Evolutionary conservation across 2,888 invertebrate species (phyloP).

Genomic region (Ptilodon capucinus): DNA sequence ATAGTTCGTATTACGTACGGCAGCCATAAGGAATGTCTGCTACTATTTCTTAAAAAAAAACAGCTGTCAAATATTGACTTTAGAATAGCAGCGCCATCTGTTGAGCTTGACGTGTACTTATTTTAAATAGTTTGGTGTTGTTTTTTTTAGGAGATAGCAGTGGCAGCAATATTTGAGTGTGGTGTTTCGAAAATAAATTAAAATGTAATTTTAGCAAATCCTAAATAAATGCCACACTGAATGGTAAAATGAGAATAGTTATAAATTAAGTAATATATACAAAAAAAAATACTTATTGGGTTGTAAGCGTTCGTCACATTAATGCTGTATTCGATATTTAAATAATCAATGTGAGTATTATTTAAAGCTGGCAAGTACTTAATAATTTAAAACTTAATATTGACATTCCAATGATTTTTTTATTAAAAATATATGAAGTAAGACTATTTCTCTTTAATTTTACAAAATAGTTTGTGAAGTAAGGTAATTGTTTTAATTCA

Average conservation of each 20-base stretch:
- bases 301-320: constrained; percentile 41
- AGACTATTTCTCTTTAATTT: no score
- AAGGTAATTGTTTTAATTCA: no score
- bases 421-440: no score
- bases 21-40: constrained; percentile 17
- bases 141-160: constrained; percentile 16
- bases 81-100: constrained; percentile 5
- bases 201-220: constrained; percentile 4
- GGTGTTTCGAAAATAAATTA: constrained; percentile 10
- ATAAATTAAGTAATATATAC: constrained; percentile 24
- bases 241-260: constrained; percentile 9
- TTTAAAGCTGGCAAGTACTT: constrained; percentile 33
- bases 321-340: constrained; percentile 39
- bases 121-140: constrained; percentile 1
- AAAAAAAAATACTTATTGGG: no score
- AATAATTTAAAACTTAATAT: constrained; percentile 36
- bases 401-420: constrained; percentile 47
- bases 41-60: constrained; percentile 14
- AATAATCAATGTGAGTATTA: constrained; percentile 21
- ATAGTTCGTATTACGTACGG: background rate
- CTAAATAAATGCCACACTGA: constrained; percentile 14
- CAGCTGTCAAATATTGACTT: background rate
- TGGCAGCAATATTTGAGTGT: constrained; percentile 17
- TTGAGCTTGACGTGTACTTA: constrained; percentile 19
- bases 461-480: no score